Percentiles rank a stretch among this genome's conserved stretches.
These are phyloP conservation scores for Bergia puertoricense DNA, from an alignment of 92 coral and sea anemone genomes.

Conservation along the genomic window DNA sequence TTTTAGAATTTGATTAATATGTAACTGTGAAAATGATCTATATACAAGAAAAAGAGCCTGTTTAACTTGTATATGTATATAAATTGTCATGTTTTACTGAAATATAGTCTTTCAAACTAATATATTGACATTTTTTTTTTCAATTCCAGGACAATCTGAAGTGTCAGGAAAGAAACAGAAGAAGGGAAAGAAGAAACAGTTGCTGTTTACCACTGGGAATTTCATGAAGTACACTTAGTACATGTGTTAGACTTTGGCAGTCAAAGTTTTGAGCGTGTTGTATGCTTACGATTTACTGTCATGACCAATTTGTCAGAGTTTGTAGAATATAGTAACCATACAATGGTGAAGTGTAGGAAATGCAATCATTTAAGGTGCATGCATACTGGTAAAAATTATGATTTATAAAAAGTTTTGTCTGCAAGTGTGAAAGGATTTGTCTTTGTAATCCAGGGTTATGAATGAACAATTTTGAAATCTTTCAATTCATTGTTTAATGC, in stretches of 20 bases:
- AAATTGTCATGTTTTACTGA: neutral
- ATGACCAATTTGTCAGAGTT: neutral
- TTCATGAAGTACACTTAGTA: constrained; percentile 71
- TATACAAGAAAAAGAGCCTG: too few species aligned
- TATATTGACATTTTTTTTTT: neutral
- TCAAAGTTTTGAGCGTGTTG: neutral
- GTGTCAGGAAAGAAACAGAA: constrained; percentile 62
- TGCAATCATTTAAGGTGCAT: neutral
- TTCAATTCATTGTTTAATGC: neutral
- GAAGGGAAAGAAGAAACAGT: constrained; percentile 78
- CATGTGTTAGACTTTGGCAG: neutral
- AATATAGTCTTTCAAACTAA: neutral
- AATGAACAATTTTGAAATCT: neutral
- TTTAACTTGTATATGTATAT: too few species aligned
- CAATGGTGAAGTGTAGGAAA: neutral
- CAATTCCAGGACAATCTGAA: constrained; percentile 23
- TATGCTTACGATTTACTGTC: neutral
- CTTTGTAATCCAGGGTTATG: neutral
- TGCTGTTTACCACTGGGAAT: constrained; percentile 90
- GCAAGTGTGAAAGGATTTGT: neutral
- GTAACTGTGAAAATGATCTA: too few species aligned
- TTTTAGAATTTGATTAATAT: too few species aligned
- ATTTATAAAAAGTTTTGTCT: neutral
- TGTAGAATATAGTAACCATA: neutral
- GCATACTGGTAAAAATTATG: neutral